Evolutionary conservation across 1,140 invertebrate genomes (phyloP).

Genomic region (Euwallacea fornicatus): DNA sequence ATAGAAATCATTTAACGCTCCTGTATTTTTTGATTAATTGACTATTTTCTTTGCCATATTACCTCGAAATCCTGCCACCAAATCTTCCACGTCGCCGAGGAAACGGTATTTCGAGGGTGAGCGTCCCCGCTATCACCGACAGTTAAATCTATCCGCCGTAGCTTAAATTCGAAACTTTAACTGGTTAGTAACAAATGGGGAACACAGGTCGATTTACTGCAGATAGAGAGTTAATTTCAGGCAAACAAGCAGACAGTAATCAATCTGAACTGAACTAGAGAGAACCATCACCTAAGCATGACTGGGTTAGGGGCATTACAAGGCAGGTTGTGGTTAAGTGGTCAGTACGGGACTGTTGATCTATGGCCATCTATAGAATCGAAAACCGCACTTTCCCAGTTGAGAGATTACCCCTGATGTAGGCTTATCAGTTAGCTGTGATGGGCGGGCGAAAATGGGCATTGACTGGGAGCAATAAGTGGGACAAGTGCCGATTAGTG

Average conservation of each 20-base stretch:
- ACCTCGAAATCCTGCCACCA: too few species aligned
- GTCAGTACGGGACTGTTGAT: constrained; percentile 1
- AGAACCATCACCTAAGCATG: constrained; percentile 4
- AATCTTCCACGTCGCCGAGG: too few species aligned
- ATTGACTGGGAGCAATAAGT: too few species aligned
- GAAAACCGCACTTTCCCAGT: constrained; percentile 2
- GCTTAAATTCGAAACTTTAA: background rate
- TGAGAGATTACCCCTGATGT: background rate
- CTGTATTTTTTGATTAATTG: constrained; percentile 10
- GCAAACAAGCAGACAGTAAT: background rate
- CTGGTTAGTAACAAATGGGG: background rate
- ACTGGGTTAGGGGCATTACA: background rate
- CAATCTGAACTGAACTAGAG: background rate
- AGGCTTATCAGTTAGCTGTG: background rate
- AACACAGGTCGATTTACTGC: background rate
- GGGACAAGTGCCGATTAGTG: too few species aligned
- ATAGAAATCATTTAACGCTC: background rate
- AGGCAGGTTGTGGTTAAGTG: background rate
- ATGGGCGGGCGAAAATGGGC: too few species aligned
- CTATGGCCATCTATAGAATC: constrained; percentile 2
- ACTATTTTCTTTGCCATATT: background rate
- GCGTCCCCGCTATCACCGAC: too few species aligned
- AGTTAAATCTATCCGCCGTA: background rate
- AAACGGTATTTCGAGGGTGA: too few species aligned
- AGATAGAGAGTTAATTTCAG: background rate